phyloP scores from a whole-genome alignment of 2,113 vertebrate species.

The Pangasianodon hypophthalmus region DNA sequence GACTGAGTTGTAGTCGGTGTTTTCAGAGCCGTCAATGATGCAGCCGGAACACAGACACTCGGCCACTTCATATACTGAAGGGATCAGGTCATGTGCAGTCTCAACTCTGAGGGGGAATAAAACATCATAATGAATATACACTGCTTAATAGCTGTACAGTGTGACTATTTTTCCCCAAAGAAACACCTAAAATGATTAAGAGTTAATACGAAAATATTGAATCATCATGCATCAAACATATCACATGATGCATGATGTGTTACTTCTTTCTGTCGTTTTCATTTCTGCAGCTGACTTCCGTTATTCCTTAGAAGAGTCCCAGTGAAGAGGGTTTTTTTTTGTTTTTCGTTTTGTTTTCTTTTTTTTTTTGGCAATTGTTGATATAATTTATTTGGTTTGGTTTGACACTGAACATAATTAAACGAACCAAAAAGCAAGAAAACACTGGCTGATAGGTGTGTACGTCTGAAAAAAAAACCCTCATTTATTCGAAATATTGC shows the following conservation, averaged over 20 bases:
- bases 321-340: not conserved
- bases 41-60: slow-evolving; percentile 84
- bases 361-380: not conserved
- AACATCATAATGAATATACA: not conserved
- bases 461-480: not conserved
- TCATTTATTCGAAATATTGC: not conserved
- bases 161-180: not conserved
- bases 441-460: not conserved
- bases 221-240: not conserved
- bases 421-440: not conserved
- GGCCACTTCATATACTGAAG: slow-evolving; percentile 73
- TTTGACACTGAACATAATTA: not conserved
- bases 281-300: not conserved
- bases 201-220: not conserved
- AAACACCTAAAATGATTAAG: not conserved
- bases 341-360: not conserved
- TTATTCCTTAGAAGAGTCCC: not conserved
- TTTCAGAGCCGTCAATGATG: slow-evolving; percentile 70
- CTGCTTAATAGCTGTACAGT: not conserved
- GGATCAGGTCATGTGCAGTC: slow-evolving; percentile 68
- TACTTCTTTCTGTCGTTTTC: not conserved
- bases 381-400: not conserved
- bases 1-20: slow-evolving; percentile 72
- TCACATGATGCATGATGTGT: not conserved
- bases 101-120: slow-evolving; percentile 63